Conservation (phyloP, 37 sponge, comb jelly and placozoan genomes). For the Spongilla lacustris region DNA sequence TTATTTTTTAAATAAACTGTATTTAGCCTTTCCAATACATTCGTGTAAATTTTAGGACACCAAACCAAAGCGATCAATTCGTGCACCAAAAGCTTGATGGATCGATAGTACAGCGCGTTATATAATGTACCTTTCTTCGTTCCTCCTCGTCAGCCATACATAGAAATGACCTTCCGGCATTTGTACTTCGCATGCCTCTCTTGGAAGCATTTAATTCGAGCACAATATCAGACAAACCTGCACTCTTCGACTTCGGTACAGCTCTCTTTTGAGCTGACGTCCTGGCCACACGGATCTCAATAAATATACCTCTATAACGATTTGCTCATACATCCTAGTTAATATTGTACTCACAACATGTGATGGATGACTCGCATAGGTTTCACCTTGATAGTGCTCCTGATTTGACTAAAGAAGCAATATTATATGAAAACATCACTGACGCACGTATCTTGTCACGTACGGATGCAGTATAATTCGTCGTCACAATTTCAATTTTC, state of each 20-base stretch:
- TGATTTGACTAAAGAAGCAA: neutral
- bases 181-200: slow-evolving; percentile 4
- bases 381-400: neutral
- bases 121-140: neutral
- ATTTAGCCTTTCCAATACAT: too few relatives aligned
- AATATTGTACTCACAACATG: neutral
- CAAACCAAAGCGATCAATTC: too few relatives aligned
- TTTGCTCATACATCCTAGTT: neutral
- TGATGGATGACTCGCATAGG: neutral
- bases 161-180: slow-evolving; percentile 10
- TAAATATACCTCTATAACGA: neutral
- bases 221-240: slow-evolving; percentile 46
- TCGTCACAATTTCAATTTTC: slow-evolving; percentile 7
- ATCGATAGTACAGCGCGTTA: too few relatives aligned
- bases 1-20: too few relatives aligned
- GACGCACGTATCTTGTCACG: neutral
- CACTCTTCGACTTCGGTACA: slow-evolving; percentile 15
- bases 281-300: slow-evolving; percentile 21
- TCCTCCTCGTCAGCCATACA: neutral
- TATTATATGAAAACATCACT: neutral
- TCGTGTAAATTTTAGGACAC: too few relatives aligned
- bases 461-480: neutral
- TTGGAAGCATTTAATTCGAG: slow-evolving; percentile 26
- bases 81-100: too few relatives aligned
- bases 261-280: neutral